Base-by-base conservation (phyloP, 2,888 invertebrate genomes). In the Ctenicera cuprea region DNA sequence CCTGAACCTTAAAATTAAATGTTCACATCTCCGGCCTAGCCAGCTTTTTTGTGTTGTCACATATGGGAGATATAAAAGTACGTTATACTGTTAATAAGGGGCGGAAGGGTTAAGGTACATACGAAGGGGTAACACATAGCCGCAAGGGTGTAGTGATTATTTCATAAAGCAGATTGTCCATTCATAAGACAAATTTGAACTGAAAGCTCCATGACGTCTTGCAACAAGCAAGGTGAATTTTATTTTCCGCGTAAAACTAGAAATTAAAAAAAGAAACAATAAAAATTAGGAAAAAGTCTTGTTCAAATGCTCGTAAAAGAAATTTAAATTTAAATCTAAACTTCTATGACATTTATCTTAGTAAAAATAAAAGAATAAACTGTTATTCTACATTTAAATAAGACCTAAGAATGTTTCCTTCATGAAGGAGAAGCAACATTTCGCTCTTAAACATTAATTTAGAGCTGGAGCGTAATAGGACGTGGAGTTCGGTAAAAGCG, bases 21-120 rank as follows among this genome's bases (percentile, higher is more conserved):
- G 30, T 57, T 16, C 50, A 50, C 12, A 50, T 50, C 50, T 50
- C 22, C 50, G 12, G 50, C 18, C 3, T 50, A 22, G 48, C 30
- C 18, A 59, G 48, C 16, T 70, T 75, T 78, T 78, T 76, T 78
- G 72, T 76, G 62, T 73, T 75, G 74, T 67, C 75, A 67, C 78
- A 77, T 77, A 74, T 78, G 77, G 76, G 73, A 75, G 76, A 71
- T 77, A 73, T 74, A 77, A 77, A 76, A 75, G 73, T 76, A 77
- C 78, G 74, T 76, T 78, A 71, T 67, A 74, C 54, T 33, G 48
- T 54, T 66, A 65, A 54, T 63, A 45, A 66, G 54, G 66, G 54
- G 54, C 14, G 5, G 54, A 66, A 54, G 52, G 66, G 66, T 66
- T 66, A 26, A 45, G n/a, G 62, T 57, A 37, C 26, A 57, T 57